These are phyloP conservation scores for Chionomys nivalis DNA, from an alignment of 2,113 vertebrate genomes.

Conservation along the genomic window DNA sequence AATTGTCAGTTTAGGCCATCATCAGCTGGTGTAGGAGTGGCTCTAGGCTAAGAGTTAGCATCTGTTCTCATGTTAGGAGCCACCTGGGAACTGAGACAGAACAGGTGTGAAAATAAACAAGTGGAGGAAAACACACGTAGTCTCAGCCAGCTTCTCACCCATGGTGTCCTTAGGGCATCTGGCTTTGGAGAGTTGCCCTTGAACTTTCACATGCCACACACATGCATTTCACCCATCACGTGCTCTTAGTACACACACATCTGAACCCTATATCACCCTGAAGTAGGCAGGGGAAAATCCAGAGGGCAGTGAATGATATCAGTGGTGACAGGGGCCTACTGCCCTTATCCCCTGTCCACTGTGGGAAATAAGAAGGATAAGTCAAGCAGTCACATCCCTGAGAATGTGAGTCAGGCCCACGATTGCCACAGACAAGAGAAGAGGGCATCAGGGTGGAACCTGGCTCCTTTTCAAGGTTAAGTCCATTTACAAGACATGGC, in stretches of 20 bases:
- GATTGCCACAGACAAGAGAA: not conserved
- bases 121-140: not conserved
- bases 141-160: too few species aligned
- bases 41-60: not conserved
- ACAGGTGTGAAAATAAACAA: not conserved
- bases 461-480: not conserved
- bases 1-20: not conserved
- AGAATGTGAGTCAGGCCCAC: not conserved
- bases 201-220: not conserved
- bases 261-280: not conserved
- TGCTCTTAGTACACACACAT: not conserved
- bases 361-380: not conserved
- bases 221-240: not conserved
- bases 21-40: not conserved
- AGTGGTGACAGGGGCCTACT: not conserved
- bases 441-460: not conserved
- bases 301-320: not conserved
- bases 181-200: not conserved
- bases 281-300: not conserved
- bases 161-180: not conserved
- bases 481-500: too few species aligned
- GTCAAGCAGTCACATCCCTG: not conserved
- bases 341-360: not conserved
- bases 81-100: not conserved
- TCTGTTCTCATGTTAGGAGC: not conserved